Evolutionary conservation across 2,888 invertebrate species (phyloP), one percentile per base, ranked within the genome.

Genomic region (Smittia sp.): DNA sequence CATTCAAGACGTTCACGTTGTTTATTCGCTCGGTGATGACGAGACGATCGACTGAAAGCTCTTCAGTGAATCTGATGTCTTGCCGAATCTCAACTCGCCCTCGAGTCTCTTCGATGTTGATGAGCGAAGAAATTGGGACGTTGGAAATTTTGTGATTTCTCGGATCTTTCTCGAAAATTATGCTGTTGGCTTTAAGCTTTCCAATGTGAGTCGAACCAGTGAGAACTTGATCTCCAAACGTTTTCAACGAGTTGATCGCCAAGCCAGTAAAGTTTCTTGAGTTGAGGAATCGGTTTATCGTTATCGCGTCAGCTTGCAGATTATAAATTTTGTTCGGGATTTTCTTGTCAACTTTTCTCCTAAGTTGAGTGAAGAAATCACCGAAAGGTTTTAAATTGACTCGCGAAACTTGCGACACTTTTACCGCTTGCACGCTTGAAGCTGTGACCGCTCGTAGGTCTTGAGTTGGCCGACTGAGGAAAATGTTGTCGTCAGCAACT

Each of bases 241-340:
- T 82, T 78, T 82, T 85, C 11, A 88, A 78, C 0, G 84, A 81
- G 75, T 83, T 81, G 70, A 83, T 79, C 24, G 83, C 75, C 27
- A 88, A 77, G 9, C 81, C 78, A 0, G 78, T 76, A 76, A 87
- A 80, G 73, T 80, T 79, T 1, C 84, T 77, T 9, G 81, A 81
- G 77, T 88, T 88, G 0, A 88, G 77, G 11, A 78, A 79, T n/a
- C 84, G 85, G 1, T 78, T 78, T 13, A 86, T 78, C 13, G 79
- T 77, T 11, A 86, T 76, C 25, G 84, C 79, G 74, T 83, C 79
- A 1, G 84, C 80, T 20, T 76, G 79, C 3, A 87, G 75, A 27
- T 74, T 58, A 69, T 46, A 22, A 74, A 73, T 65, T 24, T 24
- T n/a, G 52, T 73, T 65, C 74, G 74, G 66, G 76, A 74, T 70